Evolutionary conservation across 1,140 invertebrate genomes (phyloP), one percentile per base, ranked within the genome.

Genomic region (Psix sp.): DNA sequence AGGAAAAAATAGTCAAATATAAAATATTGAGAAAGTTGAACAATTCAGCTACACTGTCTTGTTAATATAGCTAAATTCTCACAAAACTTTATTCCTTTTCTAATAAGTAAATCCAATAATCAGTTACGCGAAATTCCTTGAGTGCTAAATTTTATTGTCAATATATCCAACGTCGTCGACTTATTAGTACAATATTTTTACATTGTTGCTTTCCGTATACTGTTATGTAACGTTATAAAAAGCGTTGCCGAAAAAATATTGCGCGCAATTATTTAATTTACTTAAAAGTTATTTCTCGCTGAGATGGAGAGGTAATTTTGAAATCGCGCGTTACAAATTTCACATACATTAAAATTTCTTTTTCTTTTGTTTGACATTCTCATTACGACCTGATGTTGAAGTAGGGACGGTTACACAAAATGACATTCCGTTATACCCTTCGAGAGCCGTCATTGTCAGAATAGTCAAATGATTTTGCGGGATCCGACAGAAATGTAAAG

Each of bases 381-480:
- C 52, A 57, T 65, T 72, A 65, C 33, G 31, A 51, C 11, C n/a
- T 14, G 36, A 52, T 45, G 68, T 40, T 72, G 59, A 72, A 72
- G 68, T 65, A 52, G 68, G 59, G 59, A 56, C 68, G 67, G 57
- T 36, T 11, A 46, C 43, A 46, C 59, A 46, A 65, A 72, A 72
- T 72, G 59, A 57, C 68, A 63, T 72, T 72, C 68, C 59, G 59
- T 63, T 72, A 63, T 63, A 63, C 59, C 68, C 43, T 72, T 72
- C 46, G 46, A 65, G 52, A 63, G 68, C 65, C 68, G 48, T 72
- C 68, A 72, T 72, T 65, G 68, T 72, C 59, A 59, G 68, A 72
- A 72, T 72, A 72, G 68, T 65, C n/a, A 72, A 72, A 72, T 59
- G 68, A 72, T 72, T 72, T 59, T 52, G 59, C 52, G 59, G 68